Evolutionary conservation across 2,888 invertebrate genomes (phyloP), one percentile per base, ranked within the genome.

Genomic region (Aphodius sticticus): DNA sequence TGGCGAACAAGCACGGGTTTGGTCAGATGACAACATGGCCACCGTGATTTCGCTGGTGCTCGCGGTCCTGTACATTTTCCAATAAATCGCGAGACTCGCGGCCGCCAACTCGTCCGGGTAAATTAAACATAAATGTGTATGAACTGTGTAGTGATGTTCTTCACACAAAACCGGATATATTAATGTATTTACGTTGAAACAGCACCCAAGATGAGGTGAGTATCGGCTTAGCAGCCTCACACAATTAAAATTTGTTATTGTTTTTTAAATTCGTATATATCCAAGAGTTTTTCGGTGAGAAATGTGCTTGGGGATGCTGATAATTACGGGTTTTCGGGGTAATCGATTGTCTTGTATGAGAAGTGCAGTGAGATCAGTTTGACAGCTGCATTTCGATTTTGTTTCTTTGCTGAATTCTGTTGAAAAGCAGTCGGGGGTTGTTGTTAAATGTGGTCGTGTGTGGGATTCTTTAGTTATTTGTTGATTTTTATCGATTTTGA

Each of bases 401-500:
- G 70, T 74, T 35, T 74, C 74, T 14, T 74, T 74, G 35, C 3
- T 36, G 35, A 36, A 74, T 74, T 74, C 36, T 74, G 16, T 74
- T 12, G 16, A 26, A 3, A 12, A 12, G 74, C 9, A 74, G 12
- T 35, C 35, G 35, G 16, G 71, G 35, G n/a, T 26, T 71, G 16
- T 71, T 74, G 71, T 15, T 74, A 36, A 37, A 35, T 35, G 16
- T 37, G 74, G 36, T 35, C 26, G n/a, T 74, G 37, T n/a, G 74
- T 74, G 53, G 53, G n/a, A 26, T 26, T 26, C 26, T 74, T 26
- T 74, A 36, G 16, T 35, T 35, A 74, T 84, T 82, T 81, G 82
- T 82, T 81, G 82, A 81, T 87, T 86, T 87, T 87, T 87, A 88
- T 88, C 86, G 88, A 88, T 88, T 87, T 84, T 81, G 84, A 84